These are phyloP conservation scores for Chamaea fasciata DNA, from an alignment of 2,113 vertebrate species.

Conservation along the genomic window DNA sequence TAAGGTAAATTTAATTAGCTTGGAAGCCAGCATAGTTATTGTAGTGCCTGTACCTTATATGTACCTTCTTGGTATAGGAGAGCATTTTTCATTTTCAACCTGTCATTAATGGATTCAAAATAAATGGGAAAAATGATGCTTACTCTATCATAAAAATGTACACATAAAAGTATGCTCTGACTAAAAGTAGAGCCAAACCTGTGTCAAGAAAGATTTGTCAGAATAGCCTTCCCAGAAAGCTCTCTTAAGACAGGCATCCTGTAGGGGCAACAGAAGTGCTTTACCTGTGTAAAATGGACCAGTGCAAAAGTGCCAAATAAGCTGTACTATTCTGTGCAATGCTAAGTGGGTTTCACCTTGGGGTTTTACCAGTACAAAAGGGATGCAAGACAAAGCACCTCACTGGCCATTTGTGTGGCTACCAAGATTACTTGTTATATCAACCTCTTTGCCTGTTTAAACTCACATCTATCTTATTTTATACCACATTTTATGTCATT, in stretches of 20 bases:
- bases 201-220: background rate
- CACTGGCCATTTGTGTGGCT: background rate
- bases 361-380: background rate
- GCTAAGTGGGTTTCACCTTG: background rate
- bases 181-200: background rate
- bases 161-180: background rate
- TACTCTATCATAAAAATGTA: background rate
- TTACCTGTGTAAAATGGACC: background rate
- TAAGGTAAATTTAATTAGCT: constrained; percentile 14
- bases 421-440: background rate
- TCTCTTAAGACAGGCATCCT: background rate
- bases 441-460: background rate
- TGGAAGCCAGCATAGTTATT: background rate
- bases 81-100: background rate
- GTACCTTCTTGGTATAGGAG: background rate
- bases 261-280: background rate
- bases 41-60: background rate
- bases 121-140: background rate
- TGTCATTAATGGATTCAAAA: background rate
- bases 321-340: background rate
- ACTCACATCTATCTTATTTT: background rate
- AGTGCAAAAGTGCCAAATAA: background rate
- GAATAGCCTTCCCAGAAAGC: background rate
- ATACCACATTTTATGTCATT: background rate
- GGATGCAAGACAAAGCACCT: background rate